phyloP scores from a whole-genome alignment of 35 echinoderm and acorn worm species.

The Nesometra sesokonis region DNA sequence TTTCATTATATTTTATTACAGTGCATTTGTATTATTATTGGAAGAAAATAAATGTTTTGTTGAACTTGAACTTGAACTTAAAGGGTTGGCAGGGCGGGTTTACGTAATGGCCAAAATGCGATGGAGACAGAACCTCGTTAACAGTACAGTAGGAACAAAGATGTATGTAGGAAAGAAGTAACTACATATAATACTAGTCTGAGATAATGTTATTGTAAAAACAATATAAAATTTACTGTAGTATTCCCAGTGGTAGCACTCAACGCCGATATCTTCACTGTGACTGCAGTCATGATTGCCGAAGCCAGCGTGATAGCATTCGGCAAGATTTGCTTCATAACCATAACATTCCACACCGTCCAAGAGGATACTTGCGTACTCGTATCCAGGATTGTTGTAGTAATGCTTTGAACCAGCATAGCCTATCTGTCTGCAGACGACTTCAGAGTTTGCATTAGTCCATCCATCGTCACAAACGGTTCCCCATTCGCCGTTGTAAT shows the following conservation, averaged over 20 bases:
- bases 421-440: background rate
- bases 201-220: no score
- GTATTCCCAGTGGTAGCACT: background rate
- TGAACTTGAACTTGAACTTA: no score
- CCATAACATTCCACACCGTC: constrained; percentile 24
- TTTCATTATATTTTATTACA: no score
- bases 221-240: background rate
- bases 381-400: background rate
- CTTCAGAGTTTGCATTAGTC: background rate
- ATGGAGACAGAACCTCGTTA: no score
- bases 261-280: constrained; percentile 26
- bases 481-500: background rate
- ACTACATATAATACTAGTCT: no score
- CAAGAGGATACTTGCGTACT: background rate
- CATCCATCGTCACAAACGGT: constrained; percentile 1
- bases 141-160: no score
- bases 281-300: constrained; percentile 27
- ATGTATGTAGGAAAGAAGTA: no score
- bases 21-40: no score
- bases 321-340: background rate
- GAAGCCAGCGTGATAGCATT: constrained; percentile 8
- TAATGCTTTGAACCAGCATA: background rate
- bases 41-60: no score
- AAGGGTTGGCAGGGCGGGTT: no score
- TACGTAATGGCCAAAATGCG: no score